These are phyloP conservation scores for Heliornis fulica DNA, from an alignment of 2,113 vertebrate species.

Conservation along the genomic window DNA sequence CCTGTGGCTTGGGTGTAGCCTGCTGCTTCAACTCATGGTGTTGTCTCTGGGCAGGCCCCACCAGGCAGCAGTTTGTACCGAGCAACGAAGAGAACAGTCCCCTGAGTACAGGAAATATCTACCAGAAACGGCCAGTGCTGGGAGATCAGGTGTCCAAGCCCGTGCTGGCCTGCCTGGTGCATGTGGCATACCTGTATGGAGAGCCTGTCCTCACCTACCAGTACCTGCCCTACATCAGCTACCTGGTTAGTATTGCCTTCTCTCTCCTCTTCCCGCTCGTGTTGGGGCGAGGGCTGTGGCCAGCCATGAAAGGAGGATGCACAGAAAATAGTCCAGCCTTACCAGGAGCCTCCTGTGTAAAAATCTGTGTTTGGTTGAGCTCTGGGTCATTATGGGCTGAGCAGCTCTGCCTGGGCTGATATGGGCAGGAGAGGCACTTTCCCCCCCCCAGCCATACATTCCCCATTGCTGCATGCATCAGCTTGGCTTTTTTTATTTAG, in stretches of 20 bases:
- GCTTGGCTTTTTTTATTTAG: not conserved
- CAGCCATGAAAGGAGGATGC: not conserved
- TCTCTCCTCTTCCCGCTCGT: rapidly evolving
- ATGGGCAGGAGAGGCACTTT: not conserved
- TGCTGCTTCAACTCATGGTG: not conserved
- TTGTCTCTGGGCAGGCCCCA: slow-evolving; percentile 74
- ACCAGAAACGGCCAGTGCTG: slow-evolving; percentile 86
- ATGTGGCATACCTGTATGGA: slow-evolving; percentile 92
- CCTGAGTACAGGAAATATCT: slow-evolving; percentile 82
- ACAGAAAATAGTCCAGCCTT: not conserved
- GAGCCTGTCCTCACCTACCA: slow-evolving; percentile 97
- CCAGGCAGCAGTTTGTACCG: slow-evolving; percentile 88
- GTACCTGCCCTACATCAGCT: slow-evolving; percentile 96
- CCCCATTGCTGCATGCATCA: not conserved
- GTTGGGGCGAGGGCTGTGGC: not conserved
- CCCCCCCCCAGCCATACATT: not conserved
- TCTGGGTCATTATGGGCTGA: not conserved
- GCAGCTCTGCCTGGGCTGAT: not conserved
- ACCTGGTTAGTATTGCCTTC: slow-evolving; percentile 85
- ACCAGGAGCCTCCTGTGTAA: not conserved
- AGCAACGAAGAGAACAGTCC: slow-evolving; percentile 75
- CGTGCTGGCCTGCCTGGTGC: slow-evolving; percentile 90
- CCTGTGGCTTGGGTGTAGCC: not conserved
- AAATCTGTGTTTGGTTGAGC: not conserved
- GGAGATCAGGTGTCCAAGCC: slow-evolving; percentile 89